Percentiles rank a stretch among this genome's conserved stretches.
These are phyloP conservation scores for Idris sp. DNA, from an alignment of 1,140 invertebrate species.

Conservation along the genomic window DNA sequence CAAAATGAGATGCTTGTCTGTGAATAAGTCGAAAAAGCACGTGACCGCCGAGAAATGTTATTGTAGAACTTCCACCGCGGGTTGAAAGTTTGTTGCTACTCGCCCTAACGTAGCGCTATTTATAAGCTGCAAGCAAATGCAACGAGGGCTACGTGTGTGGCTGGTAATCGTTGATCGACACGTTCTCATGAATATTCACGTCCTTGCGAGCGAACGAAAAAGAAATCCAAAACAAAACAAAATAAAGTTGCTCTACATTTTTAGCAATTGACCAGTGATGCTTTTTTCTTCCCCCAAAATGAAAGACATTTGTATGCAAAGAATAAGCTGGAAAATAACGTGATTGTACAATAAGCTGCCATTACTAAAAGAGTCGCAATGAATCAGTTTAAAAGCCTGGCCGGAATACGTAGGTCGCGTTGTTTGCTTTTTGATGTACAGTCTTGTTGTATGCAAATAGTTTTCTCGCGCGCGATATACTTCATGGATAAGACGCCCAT, in stretches of 20 bases:
- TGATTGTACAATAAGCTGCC: constrained; percentile 68
- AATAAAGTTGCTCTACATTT: too few relatives aligned
- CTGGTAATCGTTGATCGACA: constrained; percentile 63
- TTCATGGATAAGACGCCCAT: constrained; percentile 27
- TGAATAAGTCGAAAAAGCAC: constrained; percentile 67
- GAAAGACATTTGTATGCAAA: constrained; percentile 30
- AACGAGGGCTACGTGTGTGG: constrained; percentile 69
- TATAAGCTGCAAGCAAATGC: constrained; percentile 68
- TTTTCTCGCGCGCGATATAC: constrained; percentile 29
- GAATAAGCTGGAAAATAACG: too few relatives aligned
- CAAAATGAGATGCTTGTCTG: too few relatives aligned
- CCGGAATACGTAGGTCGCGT: constrained; percentile 62
- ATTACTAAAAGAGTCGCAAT: constrained; percentile 67
- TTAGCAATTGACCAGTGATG: too few relatives aligned
- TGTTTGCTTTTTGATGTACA: constrained; percentile 69
- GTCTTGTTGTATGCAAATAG: constrained; percentile 65
- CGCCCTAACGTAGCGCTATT: constrained; percentile 68
- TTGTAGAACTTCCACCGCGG: constrained; percentile 74
- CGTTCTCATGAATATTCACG: constrained; percentile 55
- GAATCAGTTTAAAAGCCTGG: constrained; percentile 73
- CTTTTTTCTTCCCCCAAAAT: too few relatives aligned
- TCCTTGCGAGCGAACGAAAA: constrained; percentile 11
- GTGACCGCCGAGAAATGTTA: constrained; percentile 75
- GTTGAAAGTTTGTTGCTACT: constrained; percentile 74
- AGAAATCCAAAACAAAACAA: too few relatives aligned